Evolutionary conservation across 2,888 invertebrate species (phyloP), one percentile per base, ranked within the genome.

Genomic region (Parnassius orleans): DNA sequence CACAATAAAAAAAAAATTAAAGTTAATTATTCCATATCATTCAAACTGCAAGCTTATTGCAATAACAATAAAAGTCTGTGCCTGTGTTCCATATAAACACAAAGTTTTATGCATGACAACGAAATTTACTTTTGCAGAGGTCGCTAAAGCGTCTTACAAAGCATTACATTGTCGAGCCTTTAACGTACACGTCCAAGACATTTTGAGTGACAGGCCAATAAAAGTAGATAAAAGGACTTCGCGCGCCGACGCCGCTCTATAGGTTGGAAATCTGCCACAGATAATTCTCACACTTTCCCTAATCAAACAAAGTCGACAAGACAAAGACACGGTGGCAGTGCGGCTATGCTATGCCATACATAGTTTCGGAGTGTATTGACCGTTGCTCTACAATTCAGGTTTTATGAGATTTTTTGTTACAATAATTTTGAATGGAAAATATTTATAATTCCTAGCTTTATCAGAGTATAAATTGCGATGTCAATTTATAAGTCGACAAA

Each of bases 151-250:
- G 74, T 77, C 7, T 76, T 73, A 83, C 86, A 87, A 87, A 85
- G 85, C 77, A 77, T 74, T 76, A 83, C 82, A 87, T 80, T 87
- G 88, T 88, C 82, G 80, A 78, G 78, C 74, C 77, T 80, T 81
- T 77, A 78, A 74, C 77, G 79, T 79, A 79, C 75, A 73, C 78
- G 80, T 80, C 81, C 79, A 72, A 77, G 81, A 74, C 78, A 77
- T 77, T 80, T 81, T 88, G 88, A 89, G 79, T 86, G 90, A 89
- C 89, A 86, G 83, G 79, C 82, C 86, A 89, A 90, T 87, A 89
- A 87, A 87, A 83, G 79, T 80, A 83, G 80, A 87, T 83, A 86
- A 84, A 83, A 78, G 75, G 71, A 65, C 69, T 70, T 69, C 71
- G 73, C 74, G 71, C 72, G 72, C 75, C 70, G 74, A 65, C 72